These are phyloP conservation scores for Squalus acanthias DNA, from an alignment of 2,797 vertebrate genomes.

Conservation along the genomic window DNA sequence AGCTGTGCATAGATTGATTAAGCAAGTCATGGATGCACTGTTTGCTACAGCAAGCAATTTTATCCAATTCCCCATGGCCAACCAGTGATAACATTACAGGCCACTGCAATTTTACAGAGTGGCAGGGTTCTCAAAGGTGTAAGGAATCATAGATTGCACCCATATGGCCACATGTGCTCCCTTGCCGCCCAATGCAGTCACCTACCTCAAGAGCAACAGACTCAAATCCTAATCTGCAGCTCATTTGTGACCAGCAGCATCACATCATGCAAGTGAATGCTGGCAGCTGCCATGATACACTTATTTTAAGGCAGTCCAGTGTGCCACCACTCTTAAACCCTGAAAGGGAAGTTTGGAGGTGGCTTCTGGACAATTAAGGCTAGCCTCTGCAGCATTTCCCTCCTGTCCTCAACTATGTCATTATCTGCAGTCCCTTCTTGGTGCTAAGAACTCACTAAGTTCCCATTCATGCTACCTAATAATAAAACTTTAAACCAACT, in stretches of 20 bases:
- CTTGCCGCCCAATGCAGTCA: neutral
- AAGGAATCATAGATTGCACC: neutral
- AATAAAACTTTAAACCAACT: neutral
- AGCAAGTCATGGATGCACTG: neutral
- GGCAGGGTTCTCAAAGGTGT: neutral
- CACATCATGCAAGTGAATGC: neutral
- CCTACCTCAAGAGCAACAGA: neutral
- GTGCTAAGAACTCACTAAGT: neutral
- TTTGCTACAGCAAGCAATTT: neutral
- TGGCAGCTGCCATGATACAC: neutral
- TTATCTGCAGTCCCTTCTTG: neutral
- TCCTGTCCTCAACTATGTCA: neutral
- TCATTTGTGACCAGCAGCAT: slow-evolving; percentile 3
- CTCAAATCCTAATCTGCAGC: neutral
- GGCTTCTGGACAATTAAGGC: neutral
- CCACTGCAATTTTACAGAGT: neutral
- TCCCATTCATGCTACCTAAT: neutral
- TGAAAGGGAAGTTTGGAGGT: neutral
- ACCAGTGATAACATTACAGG: neutral
- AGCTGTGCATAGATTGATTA: neutral
- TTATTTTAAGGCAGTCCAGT: neutral
- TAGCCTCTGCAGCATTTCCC: neutral
- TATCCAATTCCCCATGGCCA: neutral
- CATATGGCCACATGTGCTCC: neutral
- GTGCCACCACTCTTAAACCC: neutral